Percentiles rank a stretch among this genome's conserved stretches.
phyloP scores from a whole-genome alignment of 2,888 invertebrate species.

The Lacanobia wlatinum region DNA sequence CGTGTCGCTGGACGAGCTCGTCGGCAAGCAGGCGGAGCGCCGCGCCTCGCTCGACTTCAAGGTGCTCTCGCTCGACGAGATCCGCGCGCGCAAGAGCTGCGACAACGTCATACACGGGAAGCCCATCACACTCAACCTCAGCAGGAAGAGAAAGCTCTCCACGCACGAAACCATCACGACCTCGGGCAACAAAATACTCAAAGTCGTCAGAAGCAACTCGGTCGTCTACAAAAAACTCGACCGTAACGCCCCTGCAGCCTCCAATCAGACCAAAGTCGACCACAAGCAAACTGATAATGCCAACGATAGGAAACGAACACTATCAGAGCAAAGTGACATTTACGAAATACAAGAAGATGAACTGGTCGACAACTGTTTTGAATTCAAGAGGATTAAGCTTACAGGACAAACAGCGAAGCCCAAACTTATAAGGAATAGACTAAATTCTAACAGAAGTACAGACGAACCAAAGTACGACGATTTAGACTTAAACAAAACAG shows the following conservation, averaged over 20 bases:
- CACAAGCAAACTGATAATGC: constrained; percentile 73
- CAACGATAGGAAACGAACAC: constrained; percentile 81
- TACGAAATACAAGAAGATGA: constrained; percentile 83
- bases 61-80: constrained; percentile 89
- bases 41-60: constrained; percentile 84
- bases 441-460: constrained; percentile 73
- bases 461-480: constrained; percentile 67
- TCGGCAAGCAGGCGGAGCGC: constrained; percentile 77
- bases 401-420: constrained; percentile 80
- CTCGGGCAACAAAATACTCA: constrained; percentile 86
- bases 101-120: constrained; percentile 72
- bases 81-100: constrained; percentile 82
- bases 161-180: constrained; percentile 85
- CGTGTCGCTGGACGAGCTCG: constrained; percentile 88
- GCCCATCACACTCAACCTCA: constrained; percentile 82
- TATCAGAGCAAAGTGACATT: constrained; percentile 83
- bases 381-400: constrained; percentile 85
- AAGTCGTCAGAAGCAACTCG: constrained; percentile 87
- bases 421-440: constrained; percentile 81
- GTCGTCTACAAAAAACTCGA: constrained; percentile 87
- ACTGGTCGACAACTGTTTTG: constrained; percentile 83
- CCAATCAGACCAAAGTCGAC: constrained; percentile 72
- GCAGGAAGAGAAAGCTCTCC: constrained; percentile 83
- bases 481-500: constrained; percentile 69
- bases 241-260: constrained; percentile 68